A percentile compares a stretch with the other conserved stretches of the same genome.
Evolutionary conservation across 2,113 vertebrate species (phyloP).

Genomic region (Australoheros scitulus): DNA sequence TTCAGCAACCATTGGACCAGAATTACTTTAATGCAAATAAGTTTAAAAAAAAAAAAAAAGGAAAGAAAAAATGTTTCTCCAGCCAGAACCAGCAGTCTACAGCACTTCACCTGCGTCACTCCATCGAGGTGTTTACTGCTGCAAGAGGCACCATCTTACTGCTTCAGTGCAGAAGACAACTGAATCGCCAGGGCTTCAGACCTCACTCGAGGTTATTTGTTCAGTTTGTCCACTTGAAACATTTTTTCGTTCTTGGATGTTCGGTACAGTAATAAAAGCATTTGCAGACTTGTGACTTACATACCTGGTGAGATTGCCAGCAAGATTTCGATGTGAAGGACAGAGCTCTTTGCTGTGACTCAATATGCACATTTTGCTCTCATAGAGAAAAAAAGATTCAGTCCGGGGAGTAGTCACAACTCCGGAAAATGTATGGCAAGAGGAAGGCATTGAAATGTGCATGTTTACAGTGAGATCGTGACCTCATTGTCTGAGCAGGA

Average conservation of each 20-base stretch:
- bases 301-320: not conserved
- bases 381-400: slow-evolving; percentile 14
- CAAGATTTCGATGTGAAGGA: slow-evolving; percentile 21
- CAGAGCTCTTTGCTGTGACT: slow-evolving; percentile 18
- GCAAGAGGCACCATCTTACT: not conserved
- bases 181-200: not conserved
- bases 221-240: slow-evolving; percentile 19
- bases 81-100: not conserved
- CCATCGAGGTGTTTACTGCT: not conserved
- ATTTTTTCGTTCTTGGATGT: slow-evolving; percentile 25
- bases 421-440: not conserved
- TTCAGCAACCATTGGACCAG: not conserved
- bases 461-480: slow-evolving; percentile 53
- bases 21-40: slow-evolving; percentile 3
- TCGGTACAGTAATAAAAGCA: slow-evolving; percentile 38
- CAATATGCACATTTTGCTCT: slow-evolving; percentile 12
- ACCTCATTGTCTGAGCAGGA: slow-evolving; percentile 10
- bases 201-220: slow-evolving; percentile 18
- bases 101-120: not conserved
- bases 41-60: not conserved
- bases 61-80: not conserved
- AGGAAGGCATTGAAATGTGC: slow-evolving; percentile 36
- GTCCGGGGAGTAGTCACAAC: not conserved
- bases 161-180: slow-evolving; percentile 1
- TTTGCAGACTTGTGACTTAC: slow-evolving; percentile 6